Conservation (phyloP, 2,888 invertebrate species). For the Torymus tubicola region DNA sequence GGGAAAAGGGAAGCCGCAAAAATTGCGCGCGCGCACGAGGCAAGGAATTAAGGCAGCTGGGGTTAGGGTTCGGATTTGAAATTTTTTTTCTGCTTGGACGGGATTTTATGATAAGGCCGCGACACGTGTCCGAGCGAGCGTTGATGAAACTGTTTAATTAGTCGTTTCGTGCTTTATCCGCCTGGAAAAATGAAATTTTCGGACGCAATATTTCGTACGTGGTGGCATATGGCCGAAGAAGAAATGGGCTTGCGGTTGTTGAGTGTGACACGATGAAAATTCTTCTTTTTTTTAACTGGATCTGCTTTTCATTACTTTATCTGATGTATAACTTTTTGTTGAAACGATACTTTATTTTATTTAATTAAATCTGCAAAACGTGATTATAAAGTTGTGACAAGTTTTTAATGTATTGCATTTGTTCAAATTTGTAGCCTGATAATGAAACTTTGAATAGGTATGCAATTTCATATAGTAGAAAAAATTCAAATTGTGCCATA, state of each 20-base stretch:
- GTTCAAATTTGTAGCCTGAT: too few species aligned
- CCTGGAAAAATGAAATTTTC: slow-evolving; percentile 19
- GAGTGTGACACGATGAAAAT: too few species aligned
- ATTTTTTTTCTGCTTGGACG: slow-evolving; percentile 1
- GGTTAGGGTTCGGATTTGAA: slow-evolving; percentile 29
- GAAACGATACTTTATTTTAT: too few species aligned
- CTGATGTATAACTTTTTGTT: too few species aligned
- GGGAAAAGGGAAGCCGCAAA: slow-evolving; percentile 21
- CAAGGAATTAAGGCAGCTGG: slow-evolving; percentile 27
- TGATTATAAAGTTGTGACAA: too few species aligned
- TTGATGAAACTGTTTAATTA: slow-evolving; percentile 43
- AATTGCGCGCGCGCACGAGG: background rate
- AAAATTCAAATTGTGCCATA: too few species aligned
- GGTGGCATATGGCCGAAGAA: background rate
- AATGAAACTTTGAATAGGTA: too few species aligned
- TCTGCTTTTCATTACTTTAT: too few species aligned
- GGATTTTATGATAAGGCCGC: slow-evolving; percentile 6
- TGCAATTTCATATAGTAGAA: too few species aligned
- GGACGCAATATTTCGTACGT: background rate
- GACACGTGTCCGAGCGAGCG: background rate
- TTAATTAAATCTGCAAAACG: too few species aligned
- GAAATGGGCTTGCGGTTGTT: background rate
- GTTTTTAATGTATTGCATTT: too few species aligned
- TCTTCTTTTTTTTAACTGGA: too few species aligned
- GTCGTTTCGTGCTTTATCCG: slow-evolving; percentile 5